Base-by-base conservation (phyloP, 2,888 invertebrate genomes). In the Andrena trimmerana region DNA sequence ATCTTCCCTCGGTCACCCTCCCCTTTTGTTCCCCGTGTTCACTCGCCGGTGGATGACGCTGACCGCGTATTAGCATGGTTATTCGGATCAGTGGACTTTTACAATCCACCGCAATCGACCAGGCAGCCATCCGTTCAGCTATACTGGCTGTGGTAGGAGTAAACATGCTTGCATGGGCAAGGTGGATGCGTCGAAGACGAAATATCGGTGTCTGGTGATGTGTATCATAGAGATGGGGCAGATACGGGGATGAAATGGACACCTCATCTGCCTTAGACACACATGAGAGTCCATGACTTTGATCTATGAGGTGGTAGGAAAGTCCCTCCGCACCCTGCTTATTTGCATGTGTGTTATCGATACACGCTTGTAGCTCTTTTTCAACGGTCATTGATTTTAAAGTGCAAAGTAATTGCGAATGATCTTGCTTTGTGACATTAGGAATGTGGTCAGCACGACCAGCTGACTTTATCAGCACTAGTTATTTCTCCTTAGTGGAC, bases 1-100 rank as follows among this genome's bases (percentile, higher is more conserved):
- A 92, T 91, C 91, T 91, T 89, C 90, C 89, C 85, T 82, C 81
- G 71, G 84, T 79, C 48, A 4, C 29, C 4, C 6, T 20, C 48
- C 48, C 48, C 57, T 72, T 67, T 59, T 42, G 42, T 59, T 57
- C 63, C 36, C 57, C 76, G 24, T 33, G 27, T 20, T 73, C 63
- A 27, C 52, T 72, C 71, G 76, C 31, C 50, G 62, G 29, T 66
- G 74, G 27, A 42, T 65, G 69, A 48, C 31, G 36, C 36, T 36
- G 16, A 20, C 10, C 36, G 54, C n/a, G 76, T 74, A 74, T 79
- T 75, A 57, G 73, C 78, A 62, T 57, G 71, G 78, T 85, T 78
- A 81, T 63, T 66, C 84, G 81, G 84, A 85, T 86, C 86, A 80
- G 50, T 80, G 78, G 83, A 78, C 76, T 83, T 80, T 81, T 80